Conservation (phyloP, 2,113 vertebrate genomes). For the Oncorhynchus masou region DNA sequence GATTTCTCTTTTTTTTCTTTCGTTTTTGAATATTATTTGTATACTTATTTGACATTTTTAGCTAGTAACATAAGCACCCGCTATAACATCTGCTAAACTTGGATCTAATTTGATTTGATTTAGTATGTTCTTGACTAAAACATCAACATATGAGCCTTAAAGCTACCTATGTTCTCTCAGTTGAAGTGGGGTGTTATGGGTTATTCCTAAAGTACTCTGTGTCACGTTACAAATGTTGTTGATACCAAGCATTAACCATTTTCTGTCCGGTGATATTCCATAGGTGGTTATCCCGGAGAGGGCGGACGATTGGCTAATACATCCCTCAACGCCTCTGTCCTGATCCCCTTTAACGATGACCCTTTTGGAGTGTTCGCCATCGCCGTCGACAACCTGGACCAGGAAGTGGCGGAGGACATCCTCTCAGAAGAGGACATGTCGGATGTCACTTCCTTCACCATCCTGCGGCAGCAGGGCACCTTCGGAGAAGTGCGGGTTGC, state of each 20-base stretch:
- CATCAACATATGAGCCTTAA: too few relatives aligned
- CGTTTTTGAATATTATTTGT: too few relatives aligned
- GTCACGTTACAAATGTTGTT: too few relatives aligned
- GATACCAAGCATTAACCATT: neutral
- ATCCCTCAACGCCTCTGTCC: constrained; percentile 78
- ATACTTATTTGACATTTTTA: too few relatives aligned
- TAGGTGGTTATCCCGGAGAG: constrained; percentile 85
- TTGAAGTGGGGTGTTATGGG: too few relatives aligned
- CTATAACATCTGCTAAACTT: too few relatives aligned
- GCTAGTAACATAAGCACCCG: too few relatives aligned
- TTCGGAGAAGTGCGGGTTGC: constrained; percentile 87
- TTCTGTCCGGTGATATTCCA: constrained; percentile 16
- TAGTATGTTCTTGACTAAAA: too few relatives aligned
- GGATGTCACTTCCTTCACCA: constrained; percentile 80
- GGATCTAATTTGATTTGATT: too few relatives aligned
- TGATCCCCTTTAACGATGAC: constrained; percentile 92
- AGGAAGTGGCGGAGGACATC: constrained; percentile 88
- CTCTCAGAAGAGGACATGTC: constrained; percentile 85
- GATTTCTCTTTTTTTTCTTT: too few relatives aligned
- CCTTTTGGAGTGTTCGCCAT: constrained; percentile 93
- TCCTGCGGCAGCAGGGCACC: constrained; percentile 87
- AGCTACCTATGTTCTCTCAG: too few relatives aligned
- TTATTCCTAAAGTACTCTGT: too few relatives aligned
- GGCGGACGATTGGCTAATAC: constrained; percentile 79
- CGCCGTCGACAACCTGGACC: constrained; percentile 77